phyloP scores from a whole-genome alignment of 1,140 invertebrate genomes.

The Micrasema longulum region DNA sequence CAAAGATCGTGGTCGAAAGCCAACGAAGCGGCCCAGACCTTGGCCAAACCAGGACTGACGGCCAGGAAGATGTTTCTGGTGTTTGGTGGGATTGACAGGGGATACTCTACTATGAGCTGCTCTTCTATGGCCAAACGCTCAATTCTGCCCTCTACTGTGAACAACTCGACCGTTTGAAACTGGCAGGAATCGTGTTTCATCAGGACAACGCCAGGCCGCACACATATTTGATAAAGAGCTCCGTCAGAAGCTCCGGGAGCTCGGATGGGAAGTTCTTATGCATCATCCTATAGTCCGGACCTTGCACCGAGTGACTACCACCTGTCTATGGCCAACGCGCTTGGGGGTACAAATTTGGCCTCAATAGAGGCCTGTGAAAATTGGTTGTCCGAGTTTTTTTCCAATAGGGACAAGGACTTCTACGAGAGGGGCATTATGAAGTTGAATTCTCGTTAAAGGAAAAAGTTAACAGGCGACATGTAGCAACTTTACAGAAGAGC shows the following conservation, averaged over 20 bases:
- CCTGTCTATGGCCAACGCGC: background rate
- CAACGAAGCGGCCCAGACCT: constrained; percentile 9
- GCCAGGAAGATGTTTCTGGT: constrained; percentile 16
- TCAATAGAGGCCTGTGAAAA: constrained; percentile 12
- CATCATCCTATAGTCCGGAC: too few relatives aligned
- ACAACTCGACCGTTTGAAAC: constrained; percentile 1
- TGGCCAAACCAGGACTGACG: constrained; percentile 6
- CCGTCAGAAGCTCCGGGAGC: constrained; percentile 16
- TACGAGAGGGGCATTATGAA: constrained; percentile 3
- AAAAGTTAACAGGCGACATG: too few relatives aligned
- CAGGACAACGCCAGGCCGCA: constrained; percentile 11
- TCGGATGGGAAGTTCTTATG: constrained; percentile 21
- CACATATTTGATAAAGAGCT: constrained; percentile 9
- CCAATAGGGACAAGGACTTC: constrained; percentile 1
- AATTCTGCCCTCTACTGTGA: background rate
- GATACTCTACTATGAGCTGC: too few relatives aligned
- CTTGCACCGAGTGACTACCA: too few relatives aligned
- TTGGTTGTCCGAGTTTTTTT: constrained; percentile 17
- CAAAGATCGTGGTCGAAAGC: constrained; percentile 13
- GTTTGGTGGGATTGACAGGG: too few relatives aligned
- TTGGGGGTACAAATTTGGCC: constrained; percentile 4
- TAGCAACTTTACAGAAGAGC: too few relatives aligned
- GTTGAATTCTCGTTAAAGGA: constrained; percentile 21
- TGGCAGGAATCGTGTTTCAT: background rate
- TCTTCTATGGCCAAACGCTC: too few relatives aligned